These are phyloP conservation scores for Acropternis orthonyx DNA, from an alignment of 2,797 vertebrate genomes.

Conservation along the genomic window DNA sequence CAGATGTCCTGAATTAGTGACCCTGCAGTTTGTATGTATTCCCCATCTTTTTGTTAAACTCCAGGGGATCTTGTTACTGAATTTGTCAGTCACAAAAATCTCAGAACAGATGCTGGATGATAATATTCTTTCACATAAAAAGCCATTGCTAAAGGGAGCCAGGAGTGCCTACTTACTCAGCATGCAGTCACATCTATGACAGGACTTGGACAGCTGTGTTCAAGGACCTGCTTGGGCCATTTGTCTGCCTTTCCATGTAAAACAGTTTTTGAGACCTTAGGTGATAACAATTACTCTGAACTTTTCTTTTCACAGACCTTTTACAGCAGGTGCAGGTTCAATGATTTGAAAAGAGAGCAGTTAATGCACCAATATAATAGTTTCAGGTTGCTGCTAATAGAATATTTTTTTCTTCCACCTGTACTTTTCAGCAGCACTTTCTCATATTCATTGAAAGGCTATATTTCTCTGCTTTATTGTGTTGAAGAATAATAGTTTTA, in stretches of 20 bases:
- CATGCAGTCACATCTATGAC: background rate
- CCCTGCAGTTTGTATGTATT: background rate
- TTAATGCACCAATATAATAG: background rate
- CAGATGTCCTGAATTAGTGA: slow-evolving; percentile 18
- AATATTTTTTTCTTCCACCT: background rate
- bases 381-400: background rate
- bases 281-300: background rate
- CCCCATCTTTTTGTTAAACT: background rate
- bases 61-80: background rate
- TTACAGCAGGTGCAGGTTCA: background rate
- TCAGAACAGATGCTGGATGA: background rate
- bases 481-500: background rate
- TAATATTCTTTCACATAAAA: background rate
- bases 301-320: background rate
- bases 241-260: background rate
- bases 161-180: background rate
- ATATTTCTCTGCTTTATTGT: background rate
- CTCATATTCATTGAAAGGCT: background rate
- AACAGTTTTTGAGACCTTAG: background rate
- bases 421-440: background rate
- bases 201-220: background rate
- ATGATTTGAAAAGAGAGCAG: background rate
- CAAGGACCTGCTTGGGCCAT: background rate
- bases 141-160: background rate
- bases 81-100: background rate